Evolutionary conservation across 2,113 vertebrate species (phyloP).

Genomic region (Cairina moschata): DNA sequence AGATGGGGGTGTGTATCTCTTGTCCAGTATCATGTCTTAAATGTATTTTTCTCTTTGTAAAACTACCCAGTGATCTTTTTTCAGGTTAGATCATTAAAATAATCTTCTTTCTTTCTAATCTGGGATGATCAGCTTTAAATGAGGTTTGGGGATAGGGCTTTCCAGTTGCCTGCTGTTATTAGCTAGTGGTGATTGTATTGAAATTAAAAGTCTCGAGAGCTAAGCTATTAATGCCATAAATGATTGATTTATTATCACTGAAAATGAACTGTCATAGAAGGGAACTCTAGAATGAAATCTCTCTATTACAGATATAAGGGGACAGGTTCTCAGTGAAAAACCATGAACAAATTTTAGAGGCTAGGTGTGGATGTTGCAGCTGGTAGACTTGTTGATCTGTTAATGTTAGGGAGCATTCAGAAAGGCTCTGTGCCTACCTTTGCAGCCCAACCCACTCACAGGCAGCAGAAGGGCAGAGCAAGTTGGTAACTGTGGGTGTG

Average conservation of each 20-base stretch:
- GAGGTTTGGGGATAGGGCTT: slow-evolving; percentile 10
- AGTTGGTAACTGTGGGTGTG: fast-evolving
- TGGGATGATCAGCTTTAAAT: slow-evolving; percentile 25
- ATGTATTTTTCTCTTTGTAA: not conserved
- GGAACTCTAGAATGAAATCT: not conserved
- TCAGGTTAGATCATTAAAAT: slow-evolving; percentile 46
- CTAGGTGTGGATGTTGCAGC: not conserved
- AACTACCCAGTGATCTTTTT: slow-evolving; percentile 29
- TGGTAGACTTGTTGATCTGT: not conserved
- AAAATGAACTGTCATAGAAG: not conserved
- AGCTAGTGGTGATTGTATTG: not conserved
- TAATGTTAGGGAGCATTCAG: not conserved
- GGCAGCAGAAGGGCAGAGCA: no score
- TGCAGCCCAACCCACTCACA: not conserved
- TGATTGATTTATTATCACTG: not conserved
- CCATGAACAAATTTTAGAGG: not conserved
- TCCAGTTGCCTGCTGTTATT: not conserved
- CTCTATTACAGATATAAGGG: not conserved
- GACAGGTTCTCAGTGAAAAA: not conserved
- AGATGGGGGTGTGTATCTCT: not conserved
- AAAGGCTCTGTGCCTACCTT: not conserved
- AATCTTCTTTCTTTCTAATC: slow-evolving; percentile 52
- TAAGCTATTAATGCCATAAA: slow-evolving; percentile 3
- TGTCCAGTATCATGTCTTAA: not conserved
- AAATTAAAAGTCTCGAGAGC: not conserved